These are phyloP conservation scores for Agapostemon virescens DNA, from an alignment of 2,888 invertebrate species.

Conservation along the genomic window DNA sequence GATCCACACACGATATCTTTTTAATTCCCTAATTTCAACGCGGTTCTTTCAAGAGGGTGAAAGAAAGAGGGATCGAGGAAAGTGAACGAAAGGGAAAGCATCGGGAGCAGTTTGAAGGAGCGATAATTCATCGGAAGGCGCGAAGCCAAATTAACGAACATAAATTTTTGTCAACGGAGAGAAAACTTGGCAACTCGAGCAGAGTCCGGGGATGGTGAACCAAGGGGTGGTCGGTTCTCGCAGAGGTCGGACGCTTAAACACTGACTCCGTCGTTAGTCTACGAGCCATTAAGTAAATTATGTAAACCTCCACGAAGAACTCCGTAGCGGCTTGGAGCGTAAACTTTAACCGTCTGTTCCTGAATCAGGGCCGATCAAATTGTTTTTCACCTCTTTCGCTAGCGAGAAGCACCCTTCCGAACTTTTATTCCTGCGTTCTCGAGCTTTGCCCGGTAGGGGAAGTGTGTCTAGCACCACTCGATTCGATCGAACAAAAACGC, in stretches of 20 bases:
- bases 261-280: conserved; percentile 61
- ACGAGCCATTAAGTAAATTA: conserved; percentile 68
- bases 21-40: conserved; percentile 5
- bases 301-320: conserved; percentile 54
- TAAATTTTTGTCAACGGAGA: conserved; percentile 47
- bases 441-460: not conserved
- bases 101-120: not conserved
- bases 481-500: conserved; percentile 25
- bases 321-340: conserved; percentile 50
- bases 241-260: conserved; percentile 53
- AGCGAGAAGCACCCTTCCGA: conserved; percentile 4
- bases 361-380: conserved; percentile 62
- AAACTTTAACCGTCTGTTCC: conserved; percentile 59
- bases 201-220: not conserved
- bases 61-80: not conserved
- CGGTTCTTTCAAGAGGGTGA: not conserved
- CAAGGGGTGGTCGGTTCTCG: conserved; percentile 39
- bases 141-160: conserved; percentile 27
- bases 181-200: conserved; percentile 39
- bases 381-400: conserved; percentile 45
- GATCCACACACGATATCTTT: not conserved
- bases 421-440: conserved; percentile 41
- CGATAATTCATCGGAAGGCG: conserved; percentile 39
- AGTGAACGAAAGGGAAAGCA: conserved; percentile 30
- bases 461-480: conserved; percentile 29